Percentiles rank a stretch among this genome's conserved stretches.
phyloP scores from a whole-genome alignment of 2,113 vertebrate genomes.

The Heterochromis multidens region DNA sequence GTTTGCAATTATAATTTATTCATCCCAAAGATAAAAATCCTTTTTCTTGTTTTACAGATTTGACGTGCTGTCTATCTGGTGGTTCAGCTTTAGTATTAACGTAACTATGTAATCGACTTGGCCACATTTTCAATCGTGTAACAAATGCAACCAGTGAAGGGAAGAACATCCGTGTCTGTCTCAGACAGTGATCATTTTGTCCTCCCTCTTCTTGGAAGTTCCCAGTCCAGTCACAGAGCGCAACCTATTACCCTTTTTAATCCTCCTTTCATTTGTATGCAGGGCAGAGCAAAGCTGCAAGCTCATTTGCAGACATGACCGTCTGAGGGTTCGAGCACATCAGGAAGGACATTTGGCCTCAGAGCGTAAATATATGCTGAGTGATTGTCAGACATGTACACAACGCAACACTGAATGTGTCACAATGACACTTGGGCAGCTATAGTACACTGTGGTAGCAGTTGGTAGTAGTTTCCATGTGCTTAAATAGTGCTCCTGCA shows the following conservation, averaged over 20 bases:
- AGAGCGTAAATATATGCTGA: background rate
- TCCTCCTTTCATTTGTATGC: conserved; percentile 25
- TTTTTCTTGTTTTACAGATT: background rate
- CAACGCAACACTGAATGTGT: background rate
- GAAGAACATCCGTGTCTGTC: background rate
- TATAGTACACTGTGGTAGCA: background rate
- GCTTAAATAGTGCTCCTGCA: fast-evolving
- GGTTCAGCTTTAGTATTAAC: background rate
- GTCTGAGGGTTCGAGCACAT: background rate
- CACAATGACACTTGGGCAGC: background rate
- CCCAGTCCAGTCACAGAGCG: background rate
- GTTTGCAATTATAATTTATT: background rate
- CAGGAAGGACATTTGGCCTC: background rate
- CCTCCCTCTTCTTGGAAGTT: conserved; percentile 22
- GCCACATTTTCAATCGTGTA: background rate
- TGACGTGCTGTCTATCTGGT: background rate
- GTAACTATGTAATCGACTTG: conserved; percentile 7
- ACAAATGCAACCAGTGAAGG: background rate
- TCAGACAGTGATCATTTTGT: conserved; percentile 3
- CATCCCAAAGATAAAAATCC: background rate
- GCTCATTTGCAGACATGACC: background rate
- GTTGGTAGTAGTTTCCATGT: background rate
- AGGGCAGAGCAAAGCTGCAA: background rate
- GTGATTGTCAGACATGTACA: background rate
- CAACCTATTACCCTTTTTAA: conserved; percentile 8